These are phyloP conservation scores for Agrochola circellaris DNA, from an alignment of 2,888 invertebrate species.

Conservation along the genomic window DNA sequence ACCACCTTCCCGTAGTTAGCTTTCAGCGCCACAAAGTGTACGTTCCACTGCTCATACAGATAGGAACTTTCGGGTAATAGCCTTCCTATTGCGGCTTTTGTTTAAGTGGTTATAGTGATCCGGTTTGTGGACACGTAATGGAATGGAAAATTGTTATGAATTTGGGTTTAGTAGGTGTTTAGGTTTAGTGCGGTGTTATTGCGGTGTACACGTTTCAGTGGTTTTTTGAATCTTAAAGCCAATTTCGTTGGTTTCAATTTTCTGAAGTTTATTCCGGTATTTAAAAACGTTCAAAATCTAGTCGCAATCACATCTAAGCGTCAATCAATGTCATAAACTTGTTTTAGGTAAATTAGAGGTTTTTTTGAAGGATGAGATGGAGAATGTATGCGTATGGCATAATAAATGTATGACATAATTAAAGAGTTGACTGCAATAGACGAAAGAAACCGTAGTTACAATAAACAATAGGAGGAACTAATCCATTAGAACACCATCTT, in stretches of 20 bases:
- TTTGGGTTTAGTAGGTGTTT: slow-evolving; percentile 46
- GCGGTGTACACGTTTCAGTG: slow-evolving; percentile 26
- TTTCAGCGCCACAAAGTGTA: slow-evolving; percentile 55
- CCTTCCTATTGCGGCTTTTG: slow-evolving; percentile 58
- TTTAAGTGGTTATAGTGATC: slow-evolving; percentile 57
- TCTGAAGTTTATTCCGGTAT: too few species aligned
- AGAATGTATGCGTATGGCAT: too few species aligned
- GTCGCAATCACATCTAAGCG: too few species aligned
- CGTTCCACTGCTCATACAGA: slow-evolving; percentile 53
- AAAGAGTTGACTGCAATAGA: too few species aligned
- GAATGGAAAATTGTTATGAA: slow-evolving; percentile 64
- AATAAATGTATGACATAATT: too few species aligned
- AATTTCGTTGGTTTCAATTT: too few species aligned
- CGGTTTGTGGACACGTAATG: slow-evolving; percentile 56
- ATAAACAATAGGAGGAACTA: too few species aligned
- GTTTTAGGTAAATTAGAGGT: background rate
- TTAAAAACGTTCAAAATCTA: too few species aligned
- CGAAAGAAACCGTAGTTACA: too few species aligned
- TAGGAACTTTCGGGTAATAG: slow-evolving; percentile 56
- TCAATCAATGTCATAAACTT: background rate
- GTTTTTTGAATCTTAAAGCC: background rate
- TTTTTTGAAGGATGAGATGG: background rate
- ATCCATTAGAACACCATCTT: too few species aligned
- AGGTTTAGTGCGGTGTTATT: slow-evolving; percentile 44
- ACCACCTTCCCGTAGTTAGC: slow-evolving; percentile 53